These are phyloP conservation scores for Dendrocincla tyrannina DNA, from an alignment of 2,797 vertebrate genomes.

Conservation along the genomic window DNA sequence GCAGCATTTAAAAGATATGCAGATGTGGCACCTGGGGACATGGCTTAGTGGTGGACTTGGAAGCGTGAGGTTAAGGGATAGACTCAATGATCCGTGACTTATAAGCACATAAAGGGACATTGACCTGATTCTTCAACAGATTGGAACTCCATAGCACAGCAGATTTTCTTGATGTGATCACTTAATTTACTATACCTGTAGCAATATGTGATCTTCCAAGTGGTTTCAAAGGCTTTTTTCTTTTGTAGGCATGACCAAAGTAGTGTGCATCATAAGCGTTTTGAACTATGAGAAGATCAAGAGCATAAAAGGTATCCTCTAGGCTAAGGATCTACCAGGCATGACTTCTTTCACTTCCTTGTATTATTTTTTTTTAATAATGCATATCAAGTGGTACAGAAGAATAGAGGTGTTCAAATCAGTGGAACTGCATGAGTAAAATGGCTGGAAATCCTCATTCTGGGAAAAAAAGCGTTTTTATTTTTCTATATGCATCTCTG, in stretches of 20 bases:
- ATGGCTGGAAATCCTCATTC: neutral
- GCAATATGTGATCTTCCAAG: neutral
- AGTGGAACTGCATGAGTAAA: neutral
- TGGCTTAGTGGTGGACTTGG: neutral
- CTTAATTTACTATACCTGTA: neutral
- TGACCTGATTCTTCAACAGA: neutral
- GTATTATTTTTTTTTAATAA: slow-evolving; percentile 1
- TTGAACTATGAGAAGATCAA: neutral
- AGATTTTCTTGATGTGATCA: neutral
- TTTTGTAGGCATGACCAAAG: neutral
- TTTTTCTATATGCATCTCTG: neutral
- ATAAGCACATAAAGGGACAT: neutral
- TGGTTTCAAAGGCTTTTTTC: neutral
- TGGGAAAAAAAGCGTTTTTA: neutral
- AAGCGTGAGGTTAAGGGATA: neutral
- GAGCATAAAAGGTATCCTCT: neutral
- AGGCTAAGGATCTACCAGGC: neutral
- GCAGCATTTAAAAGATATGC: neutral
- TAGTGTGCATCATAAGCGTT: neutral
- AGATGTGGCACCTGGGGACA: neutral
- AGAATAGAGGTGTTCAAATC: neutral
- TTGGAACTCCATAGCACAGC: neutral
- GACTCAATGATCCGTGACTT: neutral
- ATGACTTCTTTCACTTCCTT: neutral
- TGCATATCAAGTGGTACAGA: neutral